phyloP scores from a whole-genome alignment of 1,140 invertebrate species.

The Hyposmocoma kahamanoa region DNA sequence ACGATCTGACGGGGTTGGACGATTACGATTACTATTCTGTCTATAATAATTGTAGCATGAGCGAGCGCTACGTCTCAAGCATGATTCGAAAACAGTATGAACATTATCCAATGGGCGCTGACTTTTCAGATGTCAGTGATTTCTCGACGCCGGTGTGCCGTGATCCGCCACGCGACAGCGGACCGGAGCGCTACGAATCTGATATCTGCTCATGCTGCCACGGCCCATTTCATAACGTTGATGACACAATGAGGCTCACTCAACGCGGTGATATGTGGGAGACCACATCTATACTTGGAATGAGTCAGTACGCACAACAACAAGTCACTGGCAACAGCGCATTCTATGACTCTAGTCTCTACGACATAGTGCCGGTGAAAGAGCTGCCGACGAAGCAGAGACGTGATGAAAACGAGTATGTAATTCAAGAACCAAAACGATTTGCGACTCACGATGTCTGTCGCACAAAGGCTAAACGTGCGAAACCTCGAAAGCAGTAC shows the following conservation, averaged over 20 bases:
- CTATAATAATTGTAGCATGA: too few species aligned
- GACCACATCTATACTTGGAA: background rate
- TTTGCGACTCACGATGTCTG: too few species aligned
- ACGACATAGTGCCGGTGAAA: slow-evolving; percentile 54
- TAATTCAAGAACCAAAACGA: too few species aligned
- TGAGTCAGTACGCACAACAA: too few species aligned
- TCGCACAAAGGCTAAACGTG: too few species aligned
- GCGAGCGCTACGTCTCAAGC: slow-evolving; percentile 21
- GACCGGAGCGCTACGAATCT: slow-evolving; percentile 16
- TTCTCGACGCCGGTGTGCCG: slow-evolving; percentile 47
- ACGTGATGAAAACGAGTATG: background rate
- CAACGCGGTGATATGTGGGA: background rate
- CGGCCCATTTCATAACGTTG: slow-evolving; percentile 44
- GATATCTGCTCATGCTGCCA: slow-evolving; percentile 52
- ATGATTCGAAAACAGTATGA: slow-evolving; percentile 44
- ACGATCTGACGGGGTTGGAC: too few species aligned
- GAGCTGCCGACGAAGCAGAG: slow-evolving; percentile 30
- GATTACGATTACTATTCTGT: too few species aligned
- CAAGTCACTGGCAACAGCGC: slow-evolving; percentile 11
- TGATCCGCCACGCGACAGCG: slow-evolving; percentile 18
- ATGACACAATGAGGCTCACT: slow-evolving; percentile 9
- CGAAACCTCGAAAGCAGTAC: too few species aligned
- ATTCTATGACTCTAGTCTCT: slow-evolving; percentile 46
- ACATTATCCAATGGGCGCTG: slow-evolving; percentile 22
- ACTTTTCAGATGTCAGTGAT: slow-evolving; percentile 34